Conservation (phyloP, 2,888 invertebrate genomes). For the Lasioglossum calceatum region DNA sequence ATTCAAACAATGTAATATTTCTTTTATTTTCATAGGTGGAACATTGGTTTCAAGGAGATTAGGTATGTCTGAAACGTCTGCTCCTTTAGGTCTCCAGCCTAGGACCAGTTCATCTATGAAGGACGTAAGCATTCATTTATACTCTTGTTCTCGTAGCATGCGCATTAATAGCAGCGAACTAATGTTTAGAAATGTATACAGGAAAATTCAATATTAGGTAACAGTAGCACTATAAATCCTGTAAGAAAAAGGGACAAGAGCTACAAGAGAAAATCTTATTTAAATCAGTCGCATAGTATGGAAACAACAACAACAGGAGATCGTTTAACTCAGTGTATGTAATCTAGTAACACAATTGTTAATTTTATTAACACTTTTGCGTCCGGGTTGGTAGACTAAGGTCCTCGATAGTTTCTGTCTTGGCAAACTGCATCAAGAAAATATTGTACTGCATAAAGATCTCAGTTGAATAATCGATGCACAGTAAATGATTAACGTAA, state of each 20-base stretch:
- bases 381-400: neutral
- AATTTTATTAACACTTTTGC: neutral
- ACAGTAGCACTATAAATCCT: conserved; percentile 72
- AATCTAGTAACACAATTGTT: neutral
- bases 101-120: conserved; percentile 67
- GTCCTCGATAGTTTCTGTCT: neutral
- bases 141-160: neutral
- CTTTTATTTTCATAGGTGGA: conserved; percentile 59
- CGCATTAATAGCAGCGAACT: neutral
- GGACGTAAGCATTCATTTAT: conserved; percentile 63
- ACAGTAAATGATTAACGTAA: conserved; percentile 12
- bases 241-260: conserved; percentile 86
- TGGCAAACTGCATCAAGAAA: neutral
- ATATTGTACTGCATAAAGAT: neutral
- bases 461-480: neutral
- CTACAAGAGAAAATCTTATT: conserved; percentile 88
- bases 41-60: conserved; percentile 66
- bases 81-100: conserved; percentile 64
- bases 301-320: conserved; percentile 81
- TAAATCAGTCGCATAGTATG: conserved; percentile 86
- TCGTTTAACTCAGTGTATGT: conserved; percentile 62
- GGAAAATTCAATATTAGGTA: conserved; percentile 77
- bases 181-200: conserved; percentile 59
- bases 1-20: conserved; percentile 1
- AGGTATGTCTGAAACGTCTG: conserved; percentile 61